Conservation (phyloP, 2,113 vertebrate genomes). For the Lynx canadensis region DNA sequence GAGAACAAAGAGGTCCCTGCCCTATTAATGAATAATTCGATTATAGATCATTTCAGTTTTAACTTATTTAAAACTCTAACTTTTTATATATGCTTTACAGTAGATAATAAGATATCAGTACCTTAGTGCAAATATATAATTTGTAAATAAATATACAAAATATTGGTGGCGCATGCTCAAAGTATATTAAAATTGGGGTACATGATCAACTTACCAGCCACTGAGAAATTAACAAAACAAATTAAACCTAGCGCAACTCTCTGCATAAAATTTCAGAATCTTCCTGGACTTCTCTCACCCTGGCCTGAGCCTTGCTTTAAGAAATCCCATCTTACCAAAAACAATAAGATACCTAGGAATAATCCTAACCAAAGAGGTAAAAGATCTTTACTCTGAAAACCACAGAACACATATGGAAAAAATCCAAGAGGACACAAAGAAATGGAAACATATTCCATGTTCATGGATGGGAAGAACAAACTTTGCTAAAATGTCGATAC, state of each 20-base stretch:
- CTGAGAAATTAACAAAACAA: neutral
- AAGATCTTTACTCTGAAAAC: too few relatives aligned
- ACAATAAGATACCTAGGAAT: too few relatives aligned
- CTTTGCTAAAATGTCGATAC: too few relatives aligned
- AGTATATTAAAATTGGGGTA: neutral
- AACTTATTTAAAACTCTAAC: neutral
- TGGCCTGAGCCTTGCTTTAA: neutral
- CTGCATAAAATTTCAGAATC: conserved; percentile 2
- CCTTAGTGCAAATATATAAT: neutral
- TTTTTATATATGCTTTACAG: neutral
- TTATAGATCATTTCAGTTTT: neutral
- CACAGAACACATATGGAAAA: too few relatives aligned
- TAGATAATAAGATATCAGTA: neutral
- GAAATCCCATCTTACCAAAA: neutral
- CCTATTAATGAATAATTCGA: conserved; percentile 26
- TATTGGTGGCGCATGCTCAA: neutral
- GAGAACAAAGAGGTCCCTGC: neutral
- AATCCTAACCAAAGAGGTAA: too few relatives aligned
- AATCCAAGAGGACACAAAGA: too few relatives aligned
- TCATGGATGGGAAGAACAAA: too few relatives aligned
- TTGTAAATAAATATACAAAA: neutral
- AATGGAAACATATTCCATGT: too few relatives aligned
- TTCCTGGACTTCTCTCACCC: neutral
- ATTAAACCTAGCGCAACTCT: neutral
- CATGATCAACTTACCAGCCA: neutral